Conservation (phyloP, 2,888 invertebrate species). For the Trissoscelio sp. region DNA sequence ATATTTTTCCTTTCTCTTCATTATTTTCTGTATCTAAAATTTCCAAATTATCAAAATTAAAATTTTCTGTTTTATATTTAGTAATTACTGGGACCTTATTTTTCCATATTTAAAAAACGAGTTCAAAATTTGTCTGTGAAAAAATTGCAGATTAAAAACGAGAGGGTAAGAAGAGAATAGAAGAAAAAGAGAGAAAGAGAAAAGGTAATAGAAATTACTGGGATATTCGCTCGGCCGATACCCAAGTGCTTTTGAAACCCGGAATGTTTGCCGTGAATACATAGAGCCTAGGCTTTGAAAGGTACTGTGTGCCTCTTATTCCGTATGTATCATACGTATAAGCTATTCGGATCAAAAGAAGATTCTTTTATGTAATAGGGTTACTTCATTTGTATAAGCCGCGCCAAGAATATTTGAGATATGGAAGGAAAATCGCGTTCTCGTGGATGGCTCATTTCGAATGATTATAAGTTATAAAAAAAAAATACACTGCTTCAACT, state of each 20-base stretch:
- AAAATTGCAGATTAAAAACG: not conserved
- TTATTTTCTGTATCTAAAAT: too few species aligned
- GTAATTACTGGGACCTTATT: too few species aligned
- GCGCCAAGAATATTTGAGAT: conserved; percentile 33
- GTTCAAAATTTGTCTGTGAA: too few species aligned
- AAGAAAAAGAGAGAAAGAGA: not conserved
- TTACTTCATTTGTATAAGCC: conserved; percentile 63
- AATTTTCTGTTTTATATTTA: too few species aligned
- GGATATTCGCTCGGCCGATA: conserved; percentile 57
- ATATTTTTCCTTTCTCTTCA: too few species aligned
- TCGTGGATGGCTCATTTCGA: conserved; percentile 27
- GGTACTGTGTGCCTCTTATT: conserved; percentile 51
- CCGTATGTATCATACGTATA: conserved; percentile 53
- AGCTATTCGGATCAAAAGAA: conserved; percentile 57
- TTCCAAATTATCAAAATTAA: too few species aligned
- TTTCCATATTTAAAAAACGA: too few species aligned
- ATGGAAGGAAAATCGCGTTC: conserved; percentile 14
- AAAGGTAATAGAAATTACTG: conserved; percentile 35
- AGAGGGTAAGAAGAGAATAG: not conserved
- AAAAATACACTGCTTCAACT: too few species aligned
- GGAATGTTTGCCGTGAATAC: conserved; percentile 66
- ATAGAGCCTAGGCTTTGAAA: conserved; percentile 56
- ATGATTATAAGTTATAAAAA: too few species aligned
- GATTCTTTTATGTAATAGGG: conserved; percentile 61
- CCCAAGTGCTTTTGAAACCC: conserved; percentile 60